Conservation (phyloP, 2,888 invertebrate species). For the Andricus curvator region DNA sequence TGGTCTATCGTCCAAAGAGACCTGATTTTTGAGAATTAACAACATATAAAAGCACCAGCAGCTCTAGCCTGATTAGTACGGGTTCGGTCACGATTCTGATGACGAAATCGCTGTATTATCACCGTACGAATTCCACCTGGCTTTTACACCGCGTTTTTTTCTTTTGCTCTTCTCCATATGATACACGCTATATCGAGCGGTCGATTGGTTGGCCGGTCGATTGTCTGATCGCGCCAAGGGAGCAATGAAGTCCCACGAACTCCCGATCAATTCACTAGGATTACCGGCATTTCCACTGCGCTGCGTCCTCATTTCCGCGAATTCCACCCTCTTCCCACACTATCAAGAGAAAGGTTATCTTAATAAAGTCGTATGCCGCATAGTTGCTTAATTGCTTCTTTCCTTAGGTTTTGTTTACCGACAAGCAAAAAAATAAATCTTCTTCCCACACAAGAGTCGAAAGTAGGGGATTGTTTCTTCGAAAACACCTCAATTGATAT, state of each 20-base stretch:
- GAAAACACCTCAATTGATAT: neutral
- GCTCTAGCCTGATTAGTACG: slow-evolving; percentile 31
- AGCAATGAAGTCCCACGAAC: slow-evolving; percentile 33
- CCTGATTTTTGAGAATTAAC: neutral
- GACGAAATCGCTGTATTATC: slow-evolving; percentile 69
- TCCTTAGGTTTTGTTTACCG: slow-evolving; percentile 14
- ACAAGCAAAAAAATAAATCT: slow-evolving; percentile 13
- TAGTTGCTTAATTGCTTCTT: slow-evolving; percentile 24
- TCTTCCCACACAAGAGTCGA: slow-evolving; percentile 15
- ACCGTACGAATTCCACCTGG: slow-evolving; percentile 47
- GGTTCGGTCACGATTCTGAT: slow-evolving; percentile 52
- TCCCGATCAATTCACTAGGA: slow-evolving; percentile 42
- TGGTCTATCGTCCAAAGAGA: too few species aligned
- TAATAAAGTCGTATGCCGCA: slow-evolving; percentile 41
- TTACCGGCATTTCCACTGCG: slow-evolving; percentile 32
- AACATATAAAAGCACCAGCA: neutral
- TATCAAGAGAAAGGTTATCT: slow-evolving; percentile 46
- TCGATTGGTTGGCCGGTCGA: slow-evolving; percentile 37
- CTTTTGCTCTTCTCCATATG: slow-evolving; percentile 45
- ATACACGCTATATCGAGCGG: neutral
- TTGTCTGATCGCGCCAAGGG: slow-evolving; percentile 46
- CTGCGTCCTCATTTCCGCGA: slow-evolving; percentile 28
- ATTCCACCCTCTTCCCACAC: slow-evolving; percentile 42
- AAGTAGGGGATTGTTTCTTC: slow-evolving; percentile 21
- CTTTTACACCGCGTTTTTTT: slow-evolving; percentile 40